These are phyloP conservation scores for Priocnemis perturbator DNA, from an alignment of 2,888 invertebrate genomes.

Conservation along the genomic window DNA sequence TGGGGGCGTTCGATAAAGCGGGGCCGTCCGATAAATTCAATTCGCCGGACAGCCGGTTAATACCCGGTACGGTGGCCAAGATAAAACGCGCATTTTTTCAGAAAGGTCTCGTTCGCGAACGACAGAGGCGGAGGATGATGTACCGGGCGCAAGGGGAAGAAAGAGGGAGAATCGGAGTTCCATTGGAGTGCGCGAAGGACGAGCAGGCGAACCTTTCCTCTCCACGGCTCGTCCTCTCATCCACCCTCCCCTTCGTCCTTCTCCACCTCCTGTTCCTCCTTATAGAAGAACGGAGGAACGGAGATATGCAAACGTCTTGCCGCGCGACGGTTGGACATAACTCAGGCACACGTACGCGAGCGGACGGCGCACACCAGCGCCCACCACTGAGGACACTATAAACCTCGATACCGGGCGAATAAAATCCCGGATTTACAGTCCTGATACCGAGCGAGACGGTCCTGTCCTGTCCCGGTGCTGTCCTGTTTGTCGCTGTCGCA, in stretches of 20 bases:
- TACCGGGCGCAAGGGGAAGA: slow-evolving; percentile 41
- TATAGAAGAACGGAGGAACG: slow-evolving; percentile 52
- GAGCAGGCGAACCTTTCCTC: slow-evolving; percentile 37
- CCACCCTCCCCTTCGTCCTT: slow-evolving; percentile 8
- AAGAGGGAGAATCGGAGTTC: slow-evolving; percentile 48
- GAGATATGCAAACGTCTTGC: slow-evolving; percentile 72
- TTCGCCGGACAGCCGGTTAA: slow-evolving; percentile 65
- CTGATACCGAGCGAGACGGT: slow-evolving; percentile 68
- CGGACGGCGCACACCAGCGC: slow-evolving; percentile 51
- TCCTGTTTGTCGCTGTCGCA: slow-evolving; percentile 68
- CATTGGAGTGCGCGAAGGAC: slow-evolving; percentile 27
- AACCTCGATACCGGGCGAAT: slow-evolving; percentile 74
- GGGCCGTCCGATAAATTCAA: slow-evolving; percentile 63
- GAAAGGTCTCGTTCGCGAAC: slow-evolving; percentile 48
- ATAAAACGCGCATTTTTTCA: slow-evolving; percentile 54
- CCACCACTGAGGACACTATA: slow-evolving; percentile 71
- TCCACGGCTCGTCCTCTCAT: slow-evolving; percentile 24
- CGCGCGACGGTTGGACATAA: slow-evolving; percentile 70
- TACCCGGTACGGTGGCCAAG: slow-evolving; percentile 54
- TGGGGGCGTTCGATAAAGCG: slow-evolving; percentile 62
- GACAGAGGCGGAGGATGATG: slow-evolving; percentile 56
- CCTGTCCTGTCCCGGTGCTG: slow-evolving; percentile 66
- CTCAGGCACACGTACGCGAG: slow-evolving; percentile 64
- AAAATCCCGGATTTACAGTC: slow-evolving; percentile 74
- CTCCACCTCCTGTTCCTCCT: neutral